Evolutionary conservation across 2,797 vertebrate species (phyloP).

Genomic region (Dendrocincla tyrannina): DNA sequence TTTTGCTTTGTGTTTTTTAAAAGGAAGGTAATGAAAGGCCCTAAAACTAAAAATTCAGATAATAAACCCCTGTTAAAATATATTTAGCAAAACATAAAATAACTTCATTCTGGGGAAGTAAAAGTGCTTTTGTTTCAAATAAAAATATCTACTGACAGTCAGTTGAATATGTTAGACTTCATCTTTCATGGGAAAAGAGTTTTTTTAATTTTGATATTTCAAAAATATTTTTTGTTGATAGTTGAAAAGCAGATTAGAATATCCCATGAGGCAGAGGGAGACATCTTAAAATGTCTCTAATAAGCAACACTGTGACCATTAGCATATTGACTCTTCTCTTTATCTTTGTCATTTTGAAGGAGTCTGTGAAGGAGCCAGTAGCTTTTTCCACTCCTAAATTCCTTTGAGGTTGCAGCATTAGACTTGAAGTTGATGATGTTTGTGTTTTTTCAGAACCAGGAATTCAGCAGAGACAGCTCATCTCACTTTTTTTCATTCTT

Average conservation of each 20-base stretch:
- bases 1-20: not conserved
- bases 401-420: not conserved
- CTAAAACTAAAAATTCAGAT: not conserved
- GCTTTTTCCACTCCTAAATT: slow-evolving; percentile 6
- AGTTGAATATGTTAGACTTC: not conserved
- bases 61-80: not conserved
- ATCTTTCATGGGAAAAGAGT: not conserved
- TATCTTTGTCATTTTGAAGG: slow-evolving; percentile 27
- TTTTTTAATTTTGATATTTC: not conserved
- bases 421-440: not conserved
- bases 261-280: not conserved
- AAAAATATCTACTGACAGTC: not conserved
- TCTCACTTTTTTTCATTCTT: not conserved
- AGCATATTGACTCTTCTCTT: slow-evolving; percentile 12
- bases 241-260: not conserved
- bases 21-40: not conserved
- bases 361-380: not conserved
- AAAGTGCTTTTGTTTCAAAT: not conserved
- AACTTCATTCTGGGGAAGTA: not conserved
- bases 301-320: not conserved
- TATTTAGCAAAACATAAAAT: not conserved
- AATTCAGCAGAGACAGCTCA: not conserved
- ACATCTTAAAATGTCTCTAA: not conserved
- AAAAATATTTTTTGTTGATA: not conserved
- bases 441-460: not conserved